phyloP scores from a whole-genome alignment of 2,113 vertebrate genomes.

The Spheniscus mendiculus region DNA sequence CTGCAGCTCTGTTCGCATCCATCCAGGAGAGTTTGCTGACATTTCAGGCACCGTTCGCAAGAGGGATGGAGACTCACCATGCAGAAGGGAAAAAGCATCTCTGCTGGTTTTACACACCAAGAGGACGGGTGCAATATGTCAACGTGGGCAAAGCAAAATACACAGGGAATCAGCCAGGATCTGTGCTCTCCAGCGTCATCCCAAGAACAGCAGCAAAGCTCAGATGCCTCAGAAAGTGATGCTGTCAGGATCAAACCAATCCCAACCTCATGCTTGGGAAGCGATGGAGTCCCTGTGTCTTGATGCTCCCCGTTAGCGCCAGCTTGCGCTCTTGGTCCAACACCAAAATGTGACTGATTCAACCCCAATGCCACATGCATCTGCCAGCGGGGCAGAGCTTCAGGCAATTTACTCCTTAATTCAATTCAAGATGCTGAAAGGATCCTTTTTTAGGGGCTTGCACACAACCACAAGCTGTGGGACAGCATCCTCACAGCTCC shows the following conservation, averaged over 20 bases:
- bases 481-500: neutral
- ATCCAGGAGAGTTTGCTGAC: neutral
- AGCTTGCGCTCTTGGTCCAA: neutral
- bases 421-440: neutral
- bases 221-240: neutral
- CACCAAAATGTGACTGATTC: fast-evolving
- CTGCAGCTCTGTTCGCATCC: neutral
- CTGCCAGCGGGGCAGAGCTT: neutral
- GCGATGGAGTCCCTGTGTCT: fast-evolving
- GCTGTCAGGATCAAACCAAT: neutral
- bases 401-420: neutral
- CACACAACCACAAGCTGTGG: no score
- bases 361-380: fast-evolving
- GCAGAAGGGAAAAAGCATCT: neutral
- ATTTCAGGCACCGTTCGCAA: neutral
- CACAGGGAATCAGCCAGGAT: fast-evolving
- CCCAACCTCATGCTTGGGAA: neutral
- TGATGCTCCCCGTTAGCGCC: neutral
- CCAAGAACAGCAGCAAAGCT: neutral
- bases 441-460: neutral
- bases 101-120: neutral
- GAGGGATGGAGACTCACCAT: neutral
- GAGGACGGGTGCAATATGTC: fast-evolving
- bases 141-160: fast-evolving
- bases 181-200: neutral